Percentiles rank a stretch among this genome's conserved stretches.
Evolutionary conservation across 2,888 invertebrate species (phyloP).

Genomic region (Agrochola lychnidis): DNA sequence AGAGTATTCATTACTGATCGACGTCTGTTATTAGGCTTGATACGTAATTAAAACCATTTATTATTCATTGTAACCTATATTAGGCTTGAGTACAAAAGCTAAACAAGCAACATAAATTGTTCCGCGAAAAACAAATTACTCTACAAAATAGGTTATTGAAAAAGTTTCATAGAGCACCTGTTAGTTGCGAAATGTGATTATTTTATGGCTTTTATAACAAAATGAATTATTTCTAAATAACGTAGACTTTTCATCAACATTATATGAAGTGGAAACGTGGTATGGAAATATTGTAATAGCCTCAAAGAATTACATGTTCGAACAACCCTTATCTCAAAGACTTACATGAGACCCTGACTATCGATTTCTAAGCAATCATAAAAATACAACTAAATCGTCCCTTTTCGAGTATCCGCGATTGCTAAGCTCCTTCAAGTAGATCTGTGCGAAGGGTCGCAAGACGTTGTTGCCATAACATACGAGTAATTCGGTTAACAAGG

Average conservation of each 20-base stretch:
- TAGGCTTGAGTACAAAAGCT: constrained; percentile 23
- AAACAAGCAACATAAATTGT: constrained; percentile 28
- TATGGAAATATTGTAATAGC: constrained; percentile 13
- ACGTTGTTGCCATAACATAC: constrained; percentile 83
- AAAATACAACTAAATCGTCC: constrained; percentile 59
- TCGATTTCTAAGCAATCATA: constrained; percentile 50
- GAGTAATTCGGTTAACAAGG: constrained; percentile 82
- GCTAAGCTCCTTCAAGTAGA: constrained; percentile 75
- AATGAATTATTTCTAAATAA: constrained; percentile 1
- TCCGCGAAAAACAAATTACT: constrained; percentile 27
- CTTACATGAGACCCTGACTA: constrained; percentile 35
- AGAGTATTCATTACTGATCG: constrained; percentile 43
- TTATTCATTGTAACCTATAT: constrained; percentile 54
- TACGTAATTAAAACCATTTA: constrained; percentile 54
- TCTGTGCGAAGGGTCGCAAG: constrained; percentile 84
- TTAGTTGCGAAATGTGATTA: background rate
- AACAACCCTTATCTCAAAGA: constrained; percentile 30
- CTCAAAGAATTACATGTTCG: constrained; percentile 40
- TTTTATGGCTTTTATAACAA: background rate
- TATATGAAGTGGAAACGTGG: constrained; percentile 13
- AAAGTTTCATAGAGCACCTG: constrained; percentile 9
- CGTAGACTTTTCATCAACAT: background rate
- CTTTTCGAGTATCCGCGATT: constrained; percentile 45
- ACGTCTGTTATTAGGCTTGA: constrained; percentile 37
- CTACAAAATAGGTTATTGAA: constrained; percentile 22